Conservation (phyloP, 2,113 vertebrate species). For the Ancistrus triradiatus region DNA sequence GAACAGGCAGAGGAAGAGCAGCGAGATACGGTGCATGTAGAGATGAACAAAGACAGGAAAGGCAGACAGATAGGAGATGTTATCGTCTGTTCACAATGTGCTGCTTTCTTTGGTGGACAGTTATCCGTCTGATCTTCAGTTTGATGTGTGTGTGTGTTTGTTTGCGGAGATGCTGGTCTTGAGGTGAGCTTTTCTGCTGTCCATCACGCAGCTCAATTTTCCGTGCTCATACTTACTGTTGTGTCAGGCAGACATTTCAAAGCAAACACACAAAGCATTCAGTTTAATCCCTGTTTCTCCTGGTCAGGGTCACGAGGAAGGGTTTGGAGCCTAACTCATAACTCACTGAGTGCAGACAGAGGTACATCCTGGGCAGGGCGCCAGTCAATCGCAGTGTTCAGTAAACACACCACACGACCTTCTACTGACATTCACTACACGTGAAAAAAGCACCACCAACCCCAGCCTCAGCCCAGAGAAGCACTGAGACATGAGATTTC, state of each 20-base stretch:
- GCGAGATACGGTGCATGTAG: not conserved
- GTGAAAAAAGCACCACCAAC: too few species aligned
- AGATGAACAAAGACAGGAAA: conserved; percentile 8
- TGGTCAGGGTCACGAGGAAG: too few species aligned
- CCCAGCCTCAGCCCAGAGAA: too few species aligned
- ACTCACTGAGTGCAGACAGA: too few species aligned
- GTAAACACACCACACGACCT: too few species aligned
- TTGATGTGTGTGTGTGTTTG: conserved; percentile 15
- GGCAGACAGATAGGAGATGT: conserved; percentile 20
- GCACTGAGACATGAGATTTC: too few species aligned
- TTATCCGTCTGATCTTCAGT: conserved; percentile 35
- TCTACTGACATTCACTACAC: too few species aligned
- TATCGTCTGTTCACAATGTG: conserved; percentile 31
- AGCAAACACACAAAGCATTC: too few species aligned
- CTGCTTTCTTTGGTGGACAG: conserved; percentile 32
- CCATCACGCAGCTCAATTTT: conserved; percentile 40
- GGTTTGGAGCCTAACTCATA: too few species aligned
- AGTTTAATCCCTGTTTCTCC: too few species aligned
- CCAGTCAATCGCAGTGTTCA: too few species aligned
- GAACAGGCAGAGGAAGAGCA: not conserved
- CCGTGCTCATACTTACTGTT: conserved; percentile 26
- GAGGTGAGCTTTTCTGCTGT: conserved; percentile 35
- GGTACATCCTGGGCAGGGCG: too few species aligned
- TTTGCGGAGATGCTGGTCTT: conserved; percentile 23
- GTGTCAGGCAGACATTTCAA: conserved; percentile 10